These are phyloP conservation scores for Amiota minor DNA, from an alignment of 2,888 invertebrate species.

Conservation along the genomic window DNA sequence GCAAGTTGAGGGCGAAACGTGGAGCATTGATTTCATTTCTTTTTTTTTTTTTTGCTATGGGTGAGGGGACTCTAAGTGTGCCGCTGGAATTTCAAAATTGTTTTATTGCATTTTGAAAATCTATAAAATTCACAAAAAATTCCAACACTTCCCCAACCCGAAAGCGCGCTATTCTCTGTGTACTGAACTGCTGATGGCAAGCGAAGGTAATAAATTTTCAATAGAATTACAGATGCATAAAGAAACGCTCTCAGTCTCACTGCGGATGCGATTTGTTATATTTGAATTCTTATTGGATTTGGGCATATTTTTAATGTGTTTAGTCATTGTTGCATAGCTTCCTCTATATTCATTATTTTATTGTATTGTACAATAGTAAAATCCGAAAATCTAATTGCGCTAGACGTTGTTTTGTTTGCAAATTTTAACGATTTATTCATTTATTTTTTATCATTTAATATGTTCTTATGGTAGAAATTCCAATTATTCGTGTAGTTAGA, in stretches of 20 bases:
- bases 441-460: not conserved
- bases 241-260: not conserved
- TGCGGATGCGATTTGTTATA: not conserved
- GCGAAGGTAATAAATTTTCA: conserved; percentile 54
- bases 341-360: too few relatives aligned
- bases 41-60: not conserved
- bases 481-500: conserved; percentile 28
- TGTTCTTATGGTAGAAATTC: conserved; percentile 30
- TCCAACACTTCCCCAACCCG: conserved; percentile 23
- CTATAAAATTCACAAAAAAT: conserved; percentile 33
- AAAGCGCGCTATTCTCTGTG: not conserved
- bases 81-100: conserved; percentile 49
- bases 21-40: conserved; percentile 29
- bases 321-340: too few relatives aligned
- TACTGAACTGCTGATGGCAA: not conserved
- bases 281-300: not conserved
- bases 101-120: conserved; percentile 46
- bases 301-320: too few relatives aligned
- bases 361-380: too few relatives aligned
- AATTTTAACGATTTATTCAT: not conserved
- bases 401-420: not conserved
- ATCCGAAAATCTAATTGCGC: not conserved
- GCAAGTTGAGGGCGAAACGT: not conserved
- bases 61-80: conserved; percentile 38
- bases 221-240: not conserved